Conservation (phyloP, 2,113 vertebrate genomes). For the Ascaphus truei region DNA sequence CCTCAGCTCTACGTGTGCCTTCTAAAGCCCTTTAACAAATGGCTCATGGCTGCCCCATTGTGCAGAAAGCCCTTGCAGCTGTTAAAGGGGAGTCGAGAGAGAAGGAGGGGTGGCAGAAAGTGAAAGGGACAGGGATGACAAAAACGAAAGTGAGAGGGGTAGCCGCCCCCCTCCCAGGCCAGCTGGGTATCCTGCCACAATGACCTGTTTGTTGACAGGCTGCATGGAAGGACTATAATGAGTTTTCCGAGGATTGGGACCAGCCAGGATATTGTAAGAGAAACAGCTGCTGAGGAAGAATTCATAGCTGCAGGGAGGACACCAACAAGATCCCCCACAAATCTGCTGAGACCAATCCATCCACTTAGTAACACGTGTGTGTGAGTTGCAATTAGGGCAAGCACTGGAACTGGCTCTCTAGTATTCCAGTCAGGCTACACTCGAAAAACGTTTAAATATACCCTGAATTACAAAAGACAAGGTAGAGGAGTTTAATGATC, state of each 20-base stretch:
- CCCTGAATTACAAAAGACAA: no score
- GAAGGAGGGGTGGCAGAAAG: neutral
- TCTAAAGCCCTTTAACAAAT: slow-evolving; percentile 36
- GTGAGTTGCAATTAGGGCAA: no score
- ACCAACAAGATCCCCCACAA: no score
- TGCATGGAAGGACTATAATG: neutral
- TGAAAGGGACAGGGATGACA: slow-evolving; percentile 15
- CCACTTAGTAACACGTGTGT: no score
- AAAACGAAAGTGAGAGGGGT: slow-evolving; percentile 9
- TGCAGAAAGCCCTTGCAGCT: slow-evolving; percentile 50
- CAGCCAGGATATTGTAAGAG: neutral
- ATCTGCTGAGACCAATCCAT: no score
- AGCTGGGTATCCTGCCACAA: neutral
- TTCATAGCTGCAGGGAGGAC: neutral
- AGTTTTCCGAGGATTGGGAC: neutral
- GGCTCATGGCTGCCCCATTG: slow-evolving; percentile 25
- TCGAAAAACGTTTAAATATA: no score
- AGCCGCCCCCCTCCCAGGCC: neutral
- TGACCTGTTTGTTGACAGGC: neutral
- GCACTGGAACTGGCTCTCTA: no score
- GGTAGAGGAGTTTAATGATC: no score
- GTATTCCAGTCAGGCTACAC: no score
- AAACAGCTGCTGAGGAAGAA: neutral
- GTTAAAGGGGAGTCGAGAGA: slow-evolving; percentile 40
- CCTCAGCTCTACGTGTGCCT: slow-evolving; percentile 35